A percentile compares a stretch with the other conserved stretches of the same genome.
Conservation (phyloP, 1,140 invertebrate species). For the Eubasilissa regina region DNA sequence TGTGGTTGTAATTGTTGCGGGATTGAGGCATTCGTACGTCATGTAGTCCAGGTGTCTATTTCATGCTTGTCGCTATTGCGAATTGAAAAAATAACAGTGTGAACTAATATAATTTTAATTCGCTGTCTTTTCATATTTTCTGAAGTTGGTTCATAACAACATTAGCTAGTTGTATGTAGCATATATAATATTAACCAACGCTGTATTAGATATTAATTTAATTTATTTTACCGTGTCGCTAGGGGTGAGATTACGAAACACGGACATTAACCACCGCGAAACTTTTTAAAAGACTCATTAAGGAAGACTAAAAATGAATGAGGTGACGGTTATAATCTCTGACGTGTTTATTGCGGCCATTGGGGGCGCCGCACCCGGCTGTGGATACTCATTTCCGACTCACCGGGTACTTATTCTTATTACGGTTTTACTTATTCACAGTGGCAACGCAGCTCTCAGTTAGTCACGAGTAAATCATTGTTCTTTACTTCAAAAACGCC, state of each 20-base stretch:
- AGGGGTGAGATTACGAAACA: not conserved
- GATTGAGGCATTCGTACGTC: no score
- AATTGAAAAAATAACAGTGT: no score
- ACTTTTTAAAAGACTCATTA: constrained; percentile 41
- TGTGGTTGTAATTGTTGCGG: no score
- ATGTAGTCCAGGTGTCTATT: no score
- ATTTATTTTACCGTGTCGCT: not conserved
- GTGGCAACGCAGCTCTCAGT: constrained; percentile 4
- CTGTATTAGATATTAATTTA: no score
- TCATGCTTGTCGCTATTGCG: no score
- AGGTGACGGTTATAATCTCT: constrained; percentile 18
- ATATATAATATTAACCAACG: no score
- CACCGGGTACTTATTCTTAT: constrained; percentile 35
- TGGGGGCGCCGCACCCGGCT: constrained; percentile 2
- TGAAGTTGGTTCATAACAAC: no score
- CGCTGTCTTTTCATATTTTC: no score
- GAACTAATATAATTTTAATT: no score
- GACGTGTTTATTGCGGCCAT: constrained; percentile 25
- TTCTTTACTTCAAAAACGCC: not conserved
- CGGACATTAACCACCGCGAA: constrained; percentile 10
- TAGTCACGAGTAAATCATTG: not conserved
- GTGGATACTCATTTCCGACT: constrained; percentile 29
- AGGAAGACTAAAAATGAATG: constrained; percentile 20
- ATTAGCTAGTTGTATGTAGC: no score
- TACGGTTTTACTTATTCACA: constrained; percentile 2